Percentiles rank a stretch among this genome's conserved stretches.
phyloP scores from a whole-genome alignment of 2,113 vertebrate genomes.

The Protobothrops flavoviridis region DNA sequence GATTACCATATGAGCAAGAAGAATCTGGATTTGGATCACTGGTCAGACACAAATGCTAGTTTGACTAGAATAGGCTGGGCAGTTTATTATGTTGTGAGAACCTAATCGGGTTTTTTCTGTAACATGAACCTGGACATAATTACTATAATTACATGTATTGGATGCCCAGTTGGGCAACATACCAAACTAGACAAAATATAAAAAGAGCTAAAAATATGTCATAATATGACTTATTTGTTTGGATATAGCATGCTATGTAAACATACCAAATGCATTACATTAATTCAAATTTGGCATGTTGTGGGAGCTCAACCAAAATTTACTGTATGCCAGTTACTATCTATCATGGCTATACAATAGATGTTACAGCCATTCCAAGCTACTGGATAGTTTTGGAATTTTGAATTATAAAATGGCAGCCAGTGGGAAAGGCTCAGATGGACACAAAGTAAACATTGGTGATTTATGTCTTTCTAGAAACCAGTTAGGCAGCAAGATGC shows the following conservation, averaged over 20 bases:
- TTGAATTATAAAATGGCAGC: background rate
- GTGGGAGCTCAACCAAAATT: background rate
- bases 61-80: background rate
- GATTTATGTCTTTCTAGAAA: background rate
- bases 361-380: background rate
- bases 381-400: background rate
- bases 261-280: background rate
- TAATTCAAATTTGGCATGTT: background rate
- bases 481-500: background rate
- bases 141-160: background rate
- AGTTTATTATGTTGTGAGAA: background rate
- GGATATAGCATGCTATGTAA: background rate
- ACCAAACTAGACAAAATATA: background rate
- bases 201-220: background rate
- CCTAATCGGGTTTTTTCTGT: background rate
- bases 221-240: background rate
- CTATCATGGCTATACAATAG: background rate
- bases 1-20: background rate
- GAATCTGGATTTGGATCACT: background rate
- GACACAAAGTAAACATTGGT: background rate
- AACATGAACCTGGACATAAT: background rate
- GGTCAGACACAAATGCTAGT: background rate
- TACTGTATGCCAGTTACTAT: background rate
- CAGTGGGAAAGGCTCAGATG: background rate
- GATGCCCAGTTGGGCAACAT: background rate